phyloP scores from a whole-genome alignment of 2,113 vertebrate species.

The Lanius ludovicianus region DNA sequence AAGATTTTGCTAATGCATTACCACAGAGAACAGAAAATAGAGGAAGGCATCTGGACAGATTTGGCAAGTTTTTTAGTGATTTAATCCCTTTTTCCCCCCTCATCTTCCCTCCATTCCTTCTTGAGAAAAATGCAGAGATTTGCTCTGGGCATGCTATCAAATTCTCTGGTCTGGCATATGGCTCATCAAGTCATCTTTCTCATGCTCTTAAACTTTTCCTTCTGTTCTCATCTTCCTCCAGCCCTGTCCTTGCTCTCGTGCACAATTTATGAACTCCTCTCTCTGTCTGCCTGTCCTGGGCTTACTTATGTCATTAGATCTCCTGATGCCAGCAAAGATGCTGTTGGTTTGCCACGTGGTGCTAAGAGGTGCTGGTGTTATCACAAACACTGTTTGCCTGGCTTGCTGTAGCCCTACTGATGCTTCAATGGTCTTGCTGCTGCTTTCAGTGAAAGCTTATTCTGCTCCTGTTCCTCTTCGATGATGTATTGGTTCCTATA shows the following conservation, averaged over 20 bases:
- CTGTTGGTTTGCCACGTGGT: not conserved
- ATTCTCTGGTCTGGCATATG: constrained; percentile 17
- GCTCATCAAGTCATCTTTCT: constrained; percentile 21
- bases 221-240: not conserved
- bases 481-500: not conserved
- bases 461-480: not conserved
- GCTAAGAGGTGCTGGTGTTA: not conserved
- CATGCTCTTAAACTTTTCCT: not conserved
- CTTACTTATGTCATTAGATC: not conserved
- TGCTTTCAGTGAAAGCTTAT: not conserved
- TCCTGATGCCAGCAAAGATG: not conserved
- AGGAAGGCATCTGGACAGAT: constrained; percentile 22
- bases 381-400: not conserved
- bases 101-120: not conserved
- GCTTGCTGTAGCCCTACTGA: not conserved
- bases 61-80: not conserved
- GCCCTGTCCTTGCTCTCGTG: not conserved
- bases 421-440: not conserved
- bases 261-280: not conserved
- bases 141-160: not conserved
- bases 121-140: constrained; percentile 24
- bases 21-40: not conserved
- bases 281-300: not conserved
- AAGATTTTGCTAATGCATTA: not conserved
- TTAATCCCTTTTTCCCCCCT: not conserved